Evolutionary conservation across 2,888 invertebrate genomes (phyloP).

Genomic region (Tinea trinotella): DNA sequence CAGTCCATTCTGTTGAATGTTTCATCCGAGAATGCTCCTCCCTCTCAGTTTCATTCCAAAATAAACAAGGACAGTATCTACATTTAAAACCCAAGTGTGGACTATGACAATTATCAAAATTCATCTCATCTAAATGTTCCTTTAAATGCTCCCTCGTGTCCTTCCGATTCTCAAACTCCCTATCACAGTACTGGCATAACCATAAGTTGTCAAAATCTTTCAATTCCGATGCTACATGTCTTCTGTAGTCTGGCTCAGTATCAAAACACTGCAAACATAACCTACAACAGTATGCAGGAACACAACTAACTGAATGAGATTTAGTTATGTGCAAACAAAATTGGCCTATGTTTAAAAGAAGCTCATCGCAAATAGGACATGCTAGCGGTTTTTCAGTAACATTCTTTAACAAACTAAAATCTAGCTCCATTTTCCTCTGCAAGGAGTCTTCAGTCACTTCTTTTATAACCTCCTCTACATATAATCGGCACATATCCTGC

Average conservation of each 20-base stretch:
- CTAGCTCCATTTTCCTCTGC: constrained; percentile 40
- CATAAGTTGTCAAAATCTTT: constrained; percentile 57
- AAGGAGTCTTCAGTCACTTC: constrained; percentile 40
- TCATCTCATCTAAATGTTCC: constrained; percentile 44
- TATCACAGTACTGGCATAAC: constrained; percentile 67
- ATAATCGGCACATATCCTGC: constrained; percentile 55
- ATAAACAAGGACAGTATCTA: constrained; percentile 55
- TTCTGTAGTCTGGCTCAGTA: constrained; percentile 39
- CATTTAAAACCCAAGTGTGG: constrained; percentile 67
- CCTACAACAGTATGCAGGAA: constrained; percentile 49
- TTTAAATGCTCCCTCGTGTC: constrained; percentile 45
- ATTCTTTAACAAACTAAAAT: constrained; percentile 35
- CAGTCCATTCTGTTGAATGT: constrained; percentile 44
- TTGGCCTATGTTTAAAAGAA: constrained; percentile 31
- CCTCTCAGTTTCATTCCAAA: constrained; percentile 65
- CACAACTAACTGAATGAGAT: constrained; percentile 47
- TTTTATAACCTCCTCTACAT: constrained; percentile 37
- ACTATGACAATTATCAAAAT: constrained; percentile 58
- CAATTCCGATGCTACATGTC: constrained; percentile 43
- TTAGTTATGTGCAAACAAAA: constrained; percentile 48
- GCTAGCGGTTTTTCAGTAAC: constrained; percentile 34
- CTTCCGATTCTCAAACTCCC: constrained; percentile 54
- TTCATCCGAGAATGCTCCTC: constrained; percentile 53
- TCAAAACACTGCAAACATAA: constrained; percentile 55
- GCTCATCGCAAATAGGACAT: constrained; percentile 47